Evolutionary conservation across 1,140 invertebrate species (phyloP).

Genomic region (Bombus superbus): DNA sequence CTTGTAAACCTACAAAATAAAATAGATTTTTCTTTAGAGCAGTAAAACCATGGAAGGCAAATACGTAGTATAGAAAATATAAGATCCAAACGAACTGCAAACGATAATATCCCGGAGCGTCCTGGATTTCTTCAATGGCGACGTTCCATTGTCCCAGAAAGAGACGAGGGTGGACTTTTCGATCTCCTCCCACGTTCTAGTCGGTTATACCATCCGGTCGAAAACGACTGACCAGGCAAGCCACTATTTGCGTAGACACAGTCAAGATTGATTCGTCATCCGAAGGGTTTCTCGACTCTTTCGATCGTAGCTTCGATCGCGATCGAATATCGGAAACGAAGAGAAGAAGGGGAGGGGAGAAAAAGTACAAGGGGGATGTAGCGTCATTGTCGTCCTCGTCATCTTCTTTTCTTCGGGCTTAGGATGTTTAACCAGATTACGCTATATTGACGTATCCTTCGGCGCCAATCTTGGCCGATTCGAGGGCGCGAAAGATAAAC

Average conservation of each 20-base stretch:
- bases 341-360: too few species aligned
- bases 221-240: not conserved
- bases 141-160: not conserved
- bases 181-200: not conserved
- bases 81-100: not conserved
- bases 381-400: constrained; percentile 3
- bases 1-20: too few species aligned
- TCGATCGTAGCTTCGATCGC: not conserved
- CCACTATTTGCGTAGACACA: constrained; percentile 14
- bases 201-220: not conserved
- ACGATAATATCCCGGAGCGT: not conserved
- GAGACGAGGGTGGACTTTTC: not conserved
- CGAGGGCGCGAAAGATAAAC: constrained; percentile 16
- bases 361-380: not conserved
- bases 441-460: constrained; percentile 26
- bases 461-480: not conserved
- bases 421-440: constrained; percentile 33
- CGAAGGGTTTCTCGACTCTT: not conserved
- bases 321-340: not conserved
- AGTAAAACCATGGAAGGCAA: too few species aligned
- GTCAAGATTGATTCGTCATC: constrained; percentile 27
- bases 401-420: constrained; percentile 1
- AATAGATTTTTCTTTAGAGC: too few species aligned
- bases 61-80: not conserved
- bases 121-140: not conserved